phyloP scores from a whole-genome alignment of 2,113 vertebrate species.

The Illadopsis cleaveri region DNA sequence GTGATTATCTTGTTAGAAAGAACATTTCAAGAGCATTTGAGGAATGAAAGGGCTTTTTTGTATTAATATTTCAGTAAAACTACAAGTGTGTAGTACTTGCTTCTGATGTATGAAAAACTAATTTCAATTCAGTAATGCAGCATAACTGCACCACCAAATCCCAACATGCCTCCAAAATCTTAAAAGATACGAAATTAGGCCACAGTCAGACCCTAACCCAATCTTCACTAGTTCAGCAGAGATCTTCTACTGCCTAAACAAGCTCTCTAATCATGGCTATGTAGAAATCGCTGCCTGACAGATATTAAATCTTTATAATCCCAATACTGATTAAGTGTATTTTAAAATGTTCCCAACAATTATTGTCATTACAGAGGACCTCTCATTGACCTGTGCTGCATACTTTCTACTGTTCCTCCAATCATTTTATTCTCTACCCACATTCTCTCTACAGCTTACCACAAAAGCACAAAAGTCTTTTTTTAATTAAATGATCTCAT shows the following conservation, averaged over 20 bases:
- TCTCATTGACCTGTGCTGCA: not conserved
- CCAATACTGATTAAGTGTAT: not conserved
- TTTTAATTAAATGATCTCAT: not conserved
- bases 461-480: not conserved
- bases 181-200: not conserved
- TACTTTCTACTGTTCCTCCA: not conserved
- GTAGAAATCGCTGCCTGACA: not conserved
- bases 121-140: slow-evolving; percentile 16
- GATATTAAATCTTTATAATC: slow-evolving; percentile 8
- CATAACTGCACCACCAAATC: not conserved
- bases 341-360: slow-evolving; percentile 14
- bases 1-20: slow-evolving; percentile 31
- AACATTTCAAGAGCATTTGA: slow-evolving; percentile 34
- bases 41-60: slow-evolving; percentile 7
- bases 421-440: not conserved
- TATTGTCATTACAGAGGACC: not conserved
- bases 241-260: not conserved
- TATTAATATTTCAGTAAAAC: slow-evolving; percentile 36
- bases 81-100: not conserved
- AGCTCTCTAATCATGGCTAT: not conserved
- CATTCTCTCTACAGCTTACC: not conserved
- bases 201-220: not conserved
- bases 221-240: not conserved
- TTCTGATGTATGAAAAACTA: slow-evolving; percentile 25
- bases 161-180: not conserved